Evolutionary conservation across 1,140 invertebrate genomes (phyloP).

Genomic region (Venturia canescens): DNA sequence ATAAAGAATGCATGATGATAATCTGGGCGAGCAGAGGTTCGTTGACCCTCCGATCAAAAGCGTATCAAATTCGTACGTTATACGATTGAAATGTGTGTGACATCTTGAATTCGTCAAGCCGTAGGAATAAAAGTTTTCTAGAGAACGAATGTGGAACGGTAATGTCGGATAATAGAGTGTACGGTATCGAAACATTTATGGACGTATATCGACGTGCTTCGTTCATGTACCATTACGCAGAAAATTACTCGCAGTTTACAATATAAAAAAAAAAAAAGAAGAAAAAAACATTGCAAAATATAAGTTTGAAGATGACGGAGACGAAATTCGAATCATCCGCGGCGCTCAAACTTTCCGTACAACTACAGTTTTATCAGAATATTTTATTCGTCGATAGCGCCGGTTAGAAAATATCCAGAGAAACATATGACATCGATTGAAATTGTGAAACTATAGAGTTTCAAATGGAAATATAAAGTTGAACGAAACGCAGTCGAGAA

Average conservation of each 20-base stretch:
- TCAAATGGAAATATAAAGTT: neutral
- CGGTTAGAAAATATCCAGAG: too few species aligned
- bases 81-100: neutral
- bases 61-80: neutral
- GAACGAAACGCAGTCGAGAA: neutral
- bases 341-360: too few species aligned
- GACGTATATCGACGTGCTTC: neutral
- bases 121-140: slow-evolving; percentile 16
- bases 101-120: neutral
- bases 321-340: too few species aligned
- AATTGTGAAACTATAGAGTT: too few species aligned
- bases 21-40: slow-evolving; percentile 13
- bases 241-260: slow-evolving; percentile 5
- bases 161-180: slow-evolving; percentile 13
- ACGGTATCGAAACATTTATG: neutral
- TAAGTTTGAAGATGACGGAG: too few species aligned
- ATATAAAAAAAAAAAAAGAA: slow-evolving; percentile 1
- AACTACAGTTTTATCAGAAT: too few species aligned
- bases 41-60: slow-evolving; percentile 17
- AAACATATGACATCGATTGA: too few species aligned
- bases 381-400: too few species aligned
- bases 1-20: slow-evolving; percentile 32
- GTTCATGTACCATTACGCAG: neutral
- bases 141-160: neutral
- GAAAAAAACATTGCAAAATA: neutral